Base-by-base conservation (phyloP, 2,113 vertebrate genomes). In the Plotosus lineatus region DNA sequence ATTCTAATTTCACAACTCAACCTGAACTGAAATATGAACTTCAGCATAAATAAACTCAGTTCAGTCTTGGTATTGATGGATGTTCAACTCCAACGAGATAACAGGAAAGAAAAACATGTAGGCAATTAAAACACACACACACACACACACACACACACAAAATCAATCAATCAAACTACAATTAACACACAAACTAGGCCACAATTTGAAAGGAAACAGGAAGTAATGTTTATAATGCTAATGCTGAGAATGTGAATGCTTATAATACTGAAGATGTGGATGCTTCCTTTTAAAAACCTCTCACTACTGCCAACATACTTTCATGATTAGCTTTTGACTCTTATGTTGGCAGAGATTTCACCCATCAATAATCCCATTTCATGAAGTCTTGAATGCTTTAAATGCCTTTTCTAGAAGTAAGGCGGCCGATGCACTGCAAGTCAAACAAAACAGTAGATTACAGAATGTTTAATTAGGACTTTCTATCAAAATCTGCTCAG, bases 331-430 rank as follows among this genome's bases (percentile, higher is more conserved):
- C 46, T 21, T 73, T 51, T 33, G 17, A 73, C 69, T 51, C 6
- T 51, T 73, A 51, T 51, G 69, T 21, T 73, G 28, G 69, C 69
- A 23, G 28, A 50, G 75, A 26, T 50, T 63, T 48, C 44, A 50
- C 28, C 28, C 26, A 63, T 63, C 42, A 51, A 23, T 33, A 63
- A 23, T 5, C 1, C 8, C 12, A 1, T 55, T 68, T 53, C 42
- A 56, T 33, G 15, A 71, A 15, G 1, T 36, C 12, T 69, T 78
- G 33, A 78, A 61, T 28, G 38, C 38, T 56, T 33, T 28, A 3
- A 38, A 42, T 48, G 50, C 12, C 21, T 66, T 71, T 36, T 53
- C n/a, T 50, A 5, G 10, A 55, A 48, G 21, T 23, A 38, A 66
- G 61, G 46, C 21, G 6, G 6, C 44, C 23, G 63, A 11, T 51